Evolutionary conservation across 2,113 vertebrate species (phyloP).

Genomic region (Paedocypris sp.): DNA sequence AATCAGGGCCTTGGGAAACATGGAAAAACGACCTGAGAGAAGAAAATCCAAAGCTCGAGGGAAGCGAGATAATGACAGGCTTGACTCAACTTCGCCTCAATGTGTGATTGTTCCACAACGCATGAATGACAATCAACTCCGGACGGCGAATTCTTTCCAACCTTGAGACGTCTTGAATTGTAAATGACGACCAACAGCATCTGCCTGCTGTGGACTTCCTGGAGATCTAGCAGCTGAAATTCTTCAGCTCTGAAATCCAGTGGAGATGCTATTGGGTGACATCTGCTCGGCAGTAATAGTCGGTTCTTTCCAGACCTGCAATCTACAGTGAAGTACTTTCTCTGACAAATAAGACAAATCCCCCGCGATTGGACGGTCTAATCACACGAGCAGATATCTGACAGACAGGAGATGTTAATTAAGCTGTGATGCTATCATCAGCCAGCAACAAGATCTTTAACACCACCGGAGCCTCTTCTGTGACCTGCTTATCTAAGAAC

Average conservation of each 20-base stretch:
- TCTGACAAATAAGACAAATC: background rate
- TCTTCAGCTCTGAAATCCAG: slow-evolving; percentile 21
- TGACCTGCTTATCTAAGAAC: background rate
- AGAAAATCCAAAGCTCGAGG: slow-evolving; percentile 16
- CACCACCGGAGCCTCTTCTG: background rate
- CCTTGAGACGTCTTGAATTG: slow-evolving; percentile 11
- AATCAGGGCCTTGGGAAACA: slow-evolving; percentile 3
- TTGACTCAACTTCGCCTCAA: background rate
- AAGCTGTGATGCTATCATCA: background rate
- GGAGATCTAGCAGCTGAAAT: slow-evolving; percentile 6
- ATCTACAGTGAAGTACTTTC: background rate
- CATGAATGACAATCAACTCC: background rate
- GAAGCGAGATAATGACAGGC: slow-evolving; percentile 12
- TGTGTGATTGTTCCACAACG: background rate
- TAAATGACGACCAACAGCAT: background rate
- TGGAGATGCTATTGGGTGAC: slow-evolving; percentile 37
- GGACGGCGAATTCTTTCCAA: slow-evolving; percentile 10
- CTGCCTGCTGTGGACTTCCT: background rate
- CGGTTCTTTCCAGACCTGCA: background rate
- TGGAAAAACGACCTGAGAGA: background rate
- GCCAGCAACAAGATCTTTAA: slow-evolving; percentile 7
- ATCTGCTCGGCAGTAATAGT: slow-evolving; percentile 1
- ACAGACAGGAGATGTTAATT: slow-evolving; percentile 1
- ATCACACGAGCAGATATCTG: background rate
- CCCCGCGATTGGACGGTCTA: background rate